A percentile compares a stretch with the other conserved stretches of the same genome.
Evolutionary conservation across 2,888 invertebrate species (phyloP).

Genomic region (Meloe dianella): DNA sequence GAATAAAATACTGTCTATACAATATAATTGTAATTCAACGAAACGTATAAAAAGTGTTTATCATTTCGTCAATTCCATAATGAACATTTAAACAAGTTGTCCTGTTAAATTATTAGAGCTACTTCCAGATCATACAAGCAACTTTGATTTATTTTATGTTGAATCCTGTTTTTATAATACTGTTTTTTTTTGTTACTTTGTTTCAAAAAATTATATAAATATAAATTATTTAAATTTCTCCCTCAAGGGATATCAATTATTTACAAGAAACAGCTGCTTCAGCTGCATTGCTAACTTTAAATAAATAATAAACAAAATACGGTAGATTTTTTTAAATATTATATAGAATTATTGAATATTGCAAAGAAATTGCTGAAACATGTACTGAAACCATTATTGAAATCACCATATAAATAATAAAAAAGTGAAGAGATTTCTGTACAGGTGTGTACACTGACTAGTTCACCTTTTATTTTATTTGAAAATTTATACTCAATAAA

Average conservation of each 20-base stretch:
- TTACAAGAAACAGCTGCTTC: neutral
- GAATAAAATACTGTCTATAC: neutral
- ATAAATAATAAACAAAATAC: slow-evolving; percentile 28
- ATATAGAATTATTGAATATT: slow-evolving; percentile 28
- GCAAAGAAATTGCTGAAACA: slow-evolving; percentile 26
- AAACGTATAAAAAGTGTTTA: neutral
- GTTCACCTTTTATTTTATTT: neutral
- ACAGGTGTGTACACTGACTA: neutral
- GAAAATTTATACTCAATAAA: neutral
- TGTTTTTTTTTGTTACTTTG: neutral
- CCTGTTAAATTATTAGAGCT: neutral
- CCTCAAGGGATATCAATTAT: neutral
- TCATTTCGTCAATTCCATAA: neutral
- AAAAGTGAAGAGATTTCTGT: slow-evolving; percentile 23
- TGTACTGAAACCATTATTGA: slow-evolving; percentile 23
- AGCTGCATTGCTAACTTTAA: slow-evolving; percentile 18
- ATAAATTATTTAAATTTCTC: neutral
- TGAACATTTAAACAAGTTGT: slow-evolving; percentile 5
- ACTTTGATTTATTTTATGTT: neutral
- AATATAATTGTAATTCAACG: neutral
- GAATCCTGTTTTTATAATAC: neutral
- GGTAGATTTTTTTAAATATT: slow-evolving; percentile 24
- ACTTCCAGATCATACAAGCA: neutral
- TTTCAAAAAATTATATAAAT: neutral
- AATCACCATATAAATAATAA: slow-evolving; percentile 27